phyloP scores from a whole-genome alignment of 2,888 invertebrate species.

The Andrena flavipes region DNA sequence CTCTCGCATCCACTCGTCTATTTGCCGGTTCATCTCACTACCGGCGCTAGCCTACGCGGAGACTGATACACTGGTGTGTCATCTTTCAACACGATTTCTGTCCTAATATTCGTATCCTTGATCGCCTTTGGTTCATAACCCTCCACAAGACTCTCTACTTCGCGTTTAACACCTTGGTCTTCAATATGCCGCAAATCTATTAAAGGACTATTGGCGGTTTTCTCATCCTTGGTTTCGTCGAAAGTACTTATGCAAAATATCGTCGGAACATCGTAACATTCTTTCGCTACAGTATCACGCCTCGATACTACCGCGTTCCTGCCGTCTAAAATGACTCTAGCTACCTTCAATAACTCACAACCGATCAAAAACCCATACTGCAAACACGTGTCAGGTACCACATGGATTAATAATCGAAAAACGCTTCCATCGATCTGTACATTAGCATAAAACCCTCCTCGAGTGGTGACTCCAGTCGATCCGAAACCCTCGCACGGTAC shows the following conservation, averaged over 20 bases:
- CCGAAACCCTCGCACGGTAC: constrained; percentile 29
- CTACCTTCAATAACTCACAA: constrained; percentile 38
- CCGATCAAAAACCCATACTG: constrained; percentile 46
- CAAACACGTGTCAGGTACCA: constrained; percentile 40
- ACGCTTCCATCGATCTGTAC: constrained; percentile 39
- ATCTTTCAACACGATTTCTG: constrained; percentile 72
- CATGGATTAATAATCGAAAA: constrained; percentile 41
- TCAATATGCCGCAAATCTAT: constrained; percentile 1
- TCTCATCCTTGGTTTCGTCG: constrained; percentile 9
- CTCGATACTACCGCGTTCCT: constrained; percentile 19
- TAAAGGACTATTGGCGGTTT: background rate
- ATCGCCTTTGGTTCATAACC: constrained; percentile 21
- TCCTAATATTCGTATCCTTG: constrained; percentile 58
- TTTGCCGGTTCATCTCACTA: constrained; percentile 70
- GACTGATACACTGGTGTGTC: constrained; percentile 71
- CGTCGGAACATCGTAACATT: constrained; percentile 33
- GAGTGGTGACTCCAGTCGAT: background rate
- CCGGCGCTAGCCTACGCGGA: constrained; percentile 65
- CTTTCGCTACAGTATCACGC: background rate
- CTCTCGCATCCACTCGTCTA: constrained; percentile 74
- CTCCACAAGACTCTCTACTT: background rate
- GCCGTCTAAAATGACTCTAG: constrained; percentile 25
- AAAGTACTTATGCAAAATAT: constrained; percentile 31
- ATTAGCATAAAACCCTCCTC: constrained; percentile 22
- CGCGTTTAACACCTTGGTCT: background rate